Evolutionary conservation across 2,797 vertebrate species (phyloP).

Genomic region (Xiphophorus birchmanni): DNA sequence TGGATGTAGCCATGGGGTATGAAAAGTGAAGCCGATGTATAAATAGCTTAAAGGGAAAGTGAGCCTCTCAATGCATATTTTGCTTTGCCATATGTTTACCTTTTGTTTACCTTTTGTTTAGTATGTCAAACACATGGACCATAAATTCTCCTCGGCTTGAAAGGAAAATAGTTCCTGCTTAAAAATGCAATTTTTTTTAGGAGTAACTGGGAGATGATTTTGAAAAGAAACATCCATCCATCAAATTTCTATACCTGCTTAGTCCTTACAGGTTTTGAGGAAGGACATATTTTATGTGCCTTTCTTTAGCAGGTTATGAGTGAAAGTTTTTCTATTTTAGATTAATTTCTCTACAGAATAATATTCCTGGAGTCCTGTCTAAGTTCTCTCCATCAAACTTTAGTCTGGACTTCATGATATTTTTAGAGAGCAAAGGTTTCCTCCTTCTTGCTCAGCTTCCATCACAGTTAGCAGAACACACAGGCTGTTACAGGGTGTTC

Average conservation of each 20-base stretch:
- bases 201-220: slow-evolving; percentile 8
- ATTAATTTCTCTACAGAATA: background rate
- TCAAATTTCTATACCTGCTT: background rate
- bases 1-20: slow-evolving; percentile 15
- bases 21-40: slow-evolving; percentile 20
- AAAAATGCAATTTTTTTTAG: slow-evolving; percentile 11
- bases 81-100: background rate
- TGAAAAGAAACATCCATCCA: slow-evolving; percentile 4
- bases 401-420: background rate
- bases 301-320: background rate
- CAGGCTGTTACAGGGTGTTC: background rate
- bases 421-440: background rate
- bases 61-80: slow-evolving; percentile 7
- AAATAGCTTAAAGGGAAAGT: slow-evolving; percentile 15
- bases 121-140: background rate
- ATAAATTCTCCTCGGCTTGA: slow-evolving; percentile 1
- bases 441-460: background rate
- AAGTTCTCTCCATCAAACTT: background rate
- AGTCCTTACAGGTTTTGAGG: too few species aligned
- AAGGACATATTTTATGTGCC: background rate
- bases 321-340: background rate
- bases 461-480: background rate
- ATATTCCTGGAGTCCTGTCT: background rate
- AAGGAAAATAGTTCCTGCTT: slow-evolving; percentile 1
- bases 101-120: slow-evolving; percentile 13